Percentiles rank a stretch among this genome's conserved stretches.
Evolutionary conservation across 2,113 vertebrate species (phyloP).

Genomic region (Halcyon malimbica): DNA sequence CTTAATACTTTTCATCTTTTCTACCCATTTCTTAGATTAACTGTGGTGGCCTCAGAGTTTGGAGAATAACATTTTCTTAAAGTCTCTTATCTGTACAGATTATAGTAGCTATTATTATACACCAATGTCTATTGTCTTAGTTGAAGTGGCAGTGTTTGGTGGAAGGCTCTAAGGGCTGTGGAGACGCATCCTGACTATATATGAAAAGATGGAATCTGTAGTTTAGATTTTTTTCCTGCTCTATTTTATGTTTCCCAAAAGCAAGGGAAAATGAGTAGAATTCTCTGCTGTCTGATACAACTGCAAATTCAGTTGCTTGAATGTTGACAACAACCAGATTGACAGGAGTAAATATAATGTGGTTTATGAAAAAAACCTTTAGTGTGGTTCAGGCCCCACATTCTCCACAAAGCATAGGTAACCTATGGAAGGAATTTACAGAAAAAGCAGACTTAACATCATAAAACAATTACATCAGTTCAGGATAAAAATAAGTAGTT

Average conservation of each 20-base stretch:
- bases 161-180: not conserved
- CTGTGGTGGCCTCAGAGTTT: not conserved
- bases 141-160: not conserved
- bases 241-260: not conserved
- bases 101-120: not conserved
- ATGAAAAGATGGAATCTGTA: not conserved
- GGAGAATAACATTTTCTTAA: not conserved
- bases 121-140: not conserved
- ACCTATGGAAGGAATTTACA: not conserved
- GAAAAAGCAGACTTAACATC: not conserved
- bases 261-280: not conserved
- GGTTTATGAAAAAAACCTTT: not conserved
- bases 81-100: not conserved
- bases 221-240: not conserved
- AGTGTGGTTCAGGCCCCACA: not conserved
- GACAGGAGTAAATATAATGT: not conserved
- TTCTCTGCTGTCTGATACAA: not conserved
- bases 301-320: not conserved
- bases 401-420: not conserved
- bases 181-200: not conserved
- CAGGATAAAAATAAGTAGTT: not conserved
- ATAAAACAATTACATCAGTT: not conserved
- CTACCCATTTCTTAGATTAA: not conserved
- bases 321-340: not conserved
- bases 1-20: not conserved